Evolutionary conservation across 2,113 vertebrate species (phyloP).

Genomic region (Tyrannus savana): DNA sequence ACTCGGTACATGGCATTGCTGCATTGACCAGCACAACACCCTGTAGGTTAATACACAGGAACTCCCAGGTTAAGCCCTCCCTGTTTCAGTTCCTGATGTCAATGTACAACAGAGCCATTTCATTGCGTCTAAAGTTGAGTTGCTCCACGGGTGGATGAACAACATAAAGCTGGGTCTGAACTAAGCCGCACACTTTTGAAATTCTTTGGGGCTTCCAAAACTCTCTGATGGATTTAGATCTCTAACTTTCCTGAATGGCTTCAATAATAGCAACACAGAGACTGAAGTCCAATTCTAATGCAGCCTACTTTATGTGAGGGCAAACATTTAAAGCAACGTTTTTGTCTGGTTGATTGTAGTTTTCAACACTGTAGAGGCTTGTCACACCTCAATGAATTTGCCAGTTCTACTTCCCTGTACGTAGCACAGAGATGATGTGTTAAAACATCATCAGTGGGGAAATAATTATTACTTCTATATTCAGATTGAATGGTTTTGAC

Average conservation of each 20-base stretch:
- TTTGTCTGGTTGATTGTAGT: background rate
- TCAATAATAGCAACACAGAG: background rate
- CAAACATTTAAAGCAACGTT: background rate
- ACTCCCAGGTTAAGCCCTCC: background rate
- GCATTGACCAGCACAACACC: fast-evolving
- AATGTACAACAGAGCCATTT: background rate
- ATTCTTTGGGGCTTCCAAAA: background rate
- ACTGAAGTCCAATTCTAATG: background rate
- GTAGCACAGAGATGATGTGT: background rate
- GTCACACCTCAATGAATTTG: background rate
- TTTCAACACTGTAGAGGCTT: background rate
- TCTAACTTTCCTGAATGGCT: background rate
- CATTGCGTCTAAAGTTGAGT: background rate
- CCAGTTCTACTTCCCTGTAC: background rate
- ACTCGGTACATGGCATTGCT: fast-evolving
- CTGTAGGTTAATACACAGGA: background rate
- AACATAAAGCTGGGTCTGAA: background rate
- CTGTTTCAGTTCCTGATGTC: background rate
- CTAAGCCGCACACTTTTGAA: background rate
- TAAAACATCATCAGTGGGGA: background rate
- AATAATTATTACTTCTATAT: conserved; percentile 14
- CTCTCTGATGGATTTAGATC: background rate
- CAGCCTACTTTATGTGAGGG: background rate
- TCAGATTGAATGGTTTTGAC: background rate
- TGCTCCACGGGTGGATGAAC: background rate